These are phyloP conservation scores for Entomobrya multifasciata DNA, from an alignment of 2,888 invertebrate genomes.

Conservation along the genomic window DNA sequence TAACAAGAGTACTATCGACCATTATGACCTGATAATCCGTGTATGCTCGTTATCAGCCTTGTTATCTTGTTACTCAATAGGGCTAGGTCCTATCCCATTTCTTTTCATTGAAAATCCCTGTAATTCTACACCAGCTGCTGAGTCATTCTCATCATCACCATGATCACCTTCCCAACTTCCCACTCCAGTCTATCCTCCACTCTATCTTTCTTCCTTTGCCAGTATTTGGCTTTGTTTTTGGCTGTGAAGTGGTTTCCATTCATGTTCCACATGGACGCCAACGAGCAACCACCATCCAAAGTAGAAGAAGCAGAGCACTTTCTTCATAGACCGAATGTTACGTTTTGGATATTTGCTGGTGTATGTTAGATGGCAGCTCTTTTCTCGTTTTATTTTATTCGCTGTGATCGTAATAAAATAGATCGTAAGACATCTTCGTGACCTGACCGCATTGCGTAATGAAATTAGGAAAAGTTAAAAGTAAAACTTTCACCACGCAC, in stretches of 20 bases:
- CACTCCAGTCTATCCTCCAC: too few species aligned
- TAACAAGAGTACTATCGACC: not conserved
- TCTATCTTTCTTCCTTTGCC: constrained; percentile 85
- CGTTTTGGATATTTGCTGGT: constrained; percentile 84
- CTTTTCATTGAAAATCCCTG: constrained; percentile 82
- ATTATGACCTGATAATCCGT: not conserved
- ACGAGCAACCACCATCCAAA: constrained; percentile 76
- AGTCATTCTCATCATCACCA: too few species aligned
- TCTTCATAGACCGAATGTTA: constrained; percentile 83
- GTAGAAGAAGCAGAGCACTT: not conserved
- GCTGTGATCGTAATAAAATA: constrained; percentile 82
- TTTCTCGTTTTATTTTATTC: constrained; percentile 84
- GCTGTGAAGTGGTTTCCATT: constrained; percentile 85
- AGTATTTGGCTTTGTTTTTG: constrained; percentile 84
- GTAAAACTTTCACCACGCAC: not conserved
- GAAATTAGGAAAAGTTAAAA: not conserved
- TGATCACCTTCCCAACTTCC: too few species aligned
- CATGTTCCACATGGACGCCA: constrained; percentile 83
- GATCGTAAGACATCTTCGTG: not conserved
- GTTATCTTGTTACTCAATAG: constrained; percentile 85
- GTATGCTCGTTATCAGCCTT: constrained; percentile 82
- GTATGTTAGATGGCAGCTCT: constrained; percentile 83
- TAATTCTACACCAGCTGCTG: not conserved
- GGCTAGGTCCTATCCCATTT: constrained; percentile 86
- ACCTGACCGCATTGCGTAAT: not conserved